Evolutionary conservation across 2,888 invertebrate genomes (phyloP).

Genomic region (Clistopyga incitator): DNA sequence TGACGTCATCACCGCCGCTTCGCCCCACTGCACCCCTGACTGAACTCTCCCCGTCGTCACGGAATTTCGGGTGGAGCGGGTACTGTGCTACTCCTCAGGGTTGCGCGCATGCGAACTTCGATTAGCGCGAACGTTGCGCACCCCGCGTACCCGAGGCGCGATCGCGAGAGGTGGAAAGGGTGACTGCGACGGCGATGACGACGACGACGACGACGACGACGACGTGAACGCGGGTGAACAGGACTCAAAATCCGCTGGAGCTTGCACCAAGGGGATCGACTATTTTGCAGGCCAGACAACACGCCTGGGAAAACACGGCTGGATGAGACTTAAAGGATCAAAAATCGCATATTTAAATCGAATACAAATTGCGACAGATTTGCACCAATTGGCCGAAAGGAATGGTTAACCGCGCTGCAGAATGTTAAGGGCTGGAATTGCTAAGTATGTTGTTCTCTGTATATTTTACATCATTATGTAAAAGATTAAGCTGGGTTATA

Average conservation of each 20-base stretch:
- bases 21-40: constrained; percentile 6
- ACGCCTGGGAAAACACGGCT: not conserved
- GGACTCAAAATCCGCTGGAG: constrained; percentile 1
- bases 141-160: constrained; percentile 7
- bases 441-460: too few species aligned
- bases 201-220: constrained; percentile 24
- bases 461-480: too few species aligned
- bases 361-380: constrained; percentile 1
- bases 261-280: constrained; percentile 12
- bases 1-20: constrained; percentile 56
- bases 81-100: constrained; percentile 51
- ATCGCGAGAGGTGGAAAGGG: constrained; percentile 15
- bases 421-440: not conserved
- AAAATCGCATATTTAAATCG: not conserved
- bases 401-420: not conserved
- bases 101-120: constrained; percentile 66
- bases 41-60: constrained; percentile 42
- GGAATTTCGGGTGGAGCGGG: constrained; percentile 66
- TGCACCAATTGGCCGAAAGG: not conserved
- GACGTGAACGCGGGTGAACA: not conserved
- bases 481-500: too few species aligned
- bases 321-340: not conserved
- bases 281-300: not conserved
- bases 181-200: constrained; percentile 34
- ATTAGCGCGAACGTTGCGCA: constrained; percentile 66